A percentile compares a stretch with the other conserved stretches of the same genome.
Evolutionary conservation across 2,797 vertebrate genomes (phyloP).

Genomic region (Hydrolagus colliei): DNA sequence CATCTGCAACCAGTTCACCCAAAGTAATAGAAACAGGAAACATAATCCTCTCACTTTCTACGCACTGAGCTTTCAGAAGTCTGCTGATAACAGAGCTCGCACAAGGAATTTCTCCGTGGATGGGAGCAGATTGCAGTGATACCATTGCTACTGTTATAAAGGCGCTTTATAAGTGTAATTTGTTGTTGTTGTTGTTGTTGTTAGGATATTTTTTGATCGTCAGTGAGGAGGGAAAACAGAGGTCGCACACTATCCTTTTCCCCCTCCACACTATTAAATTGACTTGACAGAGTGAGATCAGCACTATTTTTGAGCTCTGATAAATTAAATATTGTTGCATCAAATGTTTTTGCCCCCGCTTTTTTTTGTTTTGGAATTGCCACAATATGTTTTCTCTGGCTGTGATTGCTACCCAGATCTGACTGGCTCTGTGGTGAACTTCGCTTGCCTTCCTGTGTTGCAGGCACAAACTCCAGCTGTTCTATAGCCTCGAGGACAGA

Average conservation of each 20-base stretch:
- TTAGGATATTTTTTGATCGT: not conserved
- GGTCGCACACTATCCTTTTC: no score
- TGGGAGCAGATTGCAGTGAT: not conserved
- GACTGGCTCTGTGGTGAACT: not conserved
- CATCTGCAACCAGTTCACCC: not conserved
- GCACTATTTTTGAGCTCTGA: not conserved
- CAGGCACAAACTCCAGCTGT: no score
- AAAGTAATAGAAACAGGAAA: not conserved
- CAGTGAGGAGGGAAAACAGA: not conserved
- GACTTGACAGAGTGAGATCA: not conserved
- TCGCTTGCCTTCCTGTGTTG: not conserved
- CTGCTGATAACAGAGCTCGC: not conserved
- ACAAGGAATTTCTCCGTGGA: not conserved
- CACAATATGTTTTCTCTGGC: not conserved
- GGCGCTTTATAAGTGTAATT: no score
- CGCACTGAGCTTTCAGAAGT: not conserved
- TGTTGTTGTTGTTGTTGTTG: no score
- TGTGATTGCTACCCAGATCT: not conserved
- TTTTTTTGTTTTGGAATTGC: not conserved
- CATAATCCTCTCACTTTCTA: not conserved
- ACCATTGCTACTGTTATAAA: conserved; percentile 16
- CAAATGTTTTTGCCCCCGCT: no score
- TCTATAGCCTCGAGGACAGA: not conserved
- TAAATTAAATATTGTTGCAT: not conserved
- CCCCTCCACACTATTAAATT: not conserved